These are phyloP conservation scores for Sphyrna mokarran DNA, from an alignment of 2,113 vertebrate species.

Conservation along the genomic window DNA sequence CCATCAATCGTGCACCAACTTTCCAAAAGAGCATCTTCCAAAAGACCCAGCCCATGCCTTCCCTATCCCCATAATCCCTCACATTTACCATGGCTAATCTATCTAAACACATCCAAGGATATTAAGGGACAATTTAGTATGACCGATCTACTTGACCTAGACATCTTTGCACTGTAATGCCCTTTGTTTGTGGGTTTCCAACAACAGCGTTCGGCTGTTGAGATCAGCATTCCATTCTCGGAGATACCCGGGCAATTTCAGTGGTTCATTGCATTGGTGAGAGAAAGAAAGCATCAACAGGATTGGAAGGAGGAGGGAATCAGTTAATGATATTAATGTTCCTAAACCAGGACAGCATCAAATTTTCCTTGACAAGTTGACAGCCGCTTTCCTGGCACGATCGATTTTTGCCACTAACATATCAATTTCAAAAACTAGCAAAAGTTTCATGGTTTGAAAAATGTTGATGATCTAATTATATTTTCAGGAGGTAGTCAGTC, in stretches of 20 bases:
- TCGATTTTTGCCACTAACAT: neutral
- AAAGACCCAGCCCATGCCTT: too few relatives aligned
- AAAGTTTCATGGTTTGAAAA: neutral
- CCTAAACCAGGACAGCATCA: neutral
- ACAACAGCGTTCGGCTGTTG: neutral
- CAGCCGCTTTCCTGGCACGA: too few relatives aligned
- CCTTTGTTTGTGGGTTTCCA: neutral
- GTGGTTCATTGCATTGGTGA: neutral
- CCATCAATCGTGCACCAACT: too few relatives aligned
- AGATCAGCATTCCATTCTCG: neutral
- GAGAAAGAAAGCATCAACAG: neutral
- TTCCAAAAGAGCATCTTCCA: too few relatives aligned
- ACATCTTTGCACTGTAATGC: neutral
- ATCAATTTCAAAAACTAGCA: neutral
- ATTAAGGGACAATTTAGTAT: too few relatives aligned
- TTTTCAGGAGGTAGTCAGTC: neutral
- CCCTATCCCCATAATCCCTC: too few relatives aligned
- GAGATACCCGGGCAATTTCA: neutral
- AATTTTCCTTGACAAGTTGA: neutral
- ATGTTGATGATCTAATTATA: neutral
- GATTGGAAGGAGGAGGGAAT: neutral
- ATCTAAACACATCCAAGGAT: too few relatives aligned
- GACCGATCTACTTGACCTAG: too few relatives aligned
- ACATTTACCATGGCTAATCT: too few relatives aligned
- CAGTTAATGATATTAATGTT: neutral